Evolutionary conservation across 2,888 invertebrate species (phyloP), one percentile per base, ranked within the genome.

Genomic region (Spilosoma lubricipeda): DNA sequence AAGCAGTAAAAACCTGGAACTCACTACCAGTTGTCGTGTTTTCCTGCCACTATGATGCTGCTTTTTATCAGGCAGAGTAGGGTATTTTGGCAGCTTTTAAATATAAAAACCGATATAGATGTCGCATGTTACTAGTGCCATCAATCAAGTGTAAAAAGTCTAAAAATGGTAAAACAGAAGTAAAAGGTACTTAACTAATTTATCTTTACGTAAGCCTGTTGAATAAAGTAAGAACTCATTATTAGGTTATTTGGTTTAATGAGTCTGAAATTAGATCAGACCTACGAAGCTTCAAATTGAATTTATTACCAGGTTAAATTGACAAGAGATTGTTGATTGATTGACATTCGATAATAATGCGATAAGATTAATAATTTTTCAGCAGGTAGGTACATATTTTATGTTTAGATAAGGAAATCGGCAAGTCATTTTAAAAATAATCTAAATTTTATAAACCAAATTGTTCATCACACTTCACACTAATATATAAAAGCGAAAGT

Each of bases 341-440:
- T 56, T 56, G 56, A 56, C 56, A 56, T 56, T 56, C 56, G n/a
- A 56, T 56, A 52, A 52, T 52, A 52, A 52, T 52, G 52, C 52
- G 52, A 52, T 52, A 52, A 52, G 52, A 23, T 52, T 52, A 52
- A 20, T 23, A 52, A 23, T 52, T 52, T 23, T 52, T 23, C 8
- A 52, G 52, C 52, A 52, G 8, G 9, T 20, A 52, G 8, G 9
- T 20, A 23, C 52, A 23, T 23, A 9, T 52, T 52, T 48, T 68
- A 11, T 68, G 20, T 52, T 33, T 52, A 1, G 52, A 52, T 52
- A 52, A 52, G 7, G 2, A 2, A 33, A 52, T 52, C 20, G 23
- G 15, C 7, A 36, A 23, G 3, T 36, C 23, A 36, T 36, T 65
- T 42, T 8, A 67, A 20, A 52, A 52, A 23, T 8, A 52, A 20